These are phyloP conservation scores for Troilus luridus DNA, from an alignment of 2,888 invertebrate genomes.

Conservation along the genomic window DNA sequence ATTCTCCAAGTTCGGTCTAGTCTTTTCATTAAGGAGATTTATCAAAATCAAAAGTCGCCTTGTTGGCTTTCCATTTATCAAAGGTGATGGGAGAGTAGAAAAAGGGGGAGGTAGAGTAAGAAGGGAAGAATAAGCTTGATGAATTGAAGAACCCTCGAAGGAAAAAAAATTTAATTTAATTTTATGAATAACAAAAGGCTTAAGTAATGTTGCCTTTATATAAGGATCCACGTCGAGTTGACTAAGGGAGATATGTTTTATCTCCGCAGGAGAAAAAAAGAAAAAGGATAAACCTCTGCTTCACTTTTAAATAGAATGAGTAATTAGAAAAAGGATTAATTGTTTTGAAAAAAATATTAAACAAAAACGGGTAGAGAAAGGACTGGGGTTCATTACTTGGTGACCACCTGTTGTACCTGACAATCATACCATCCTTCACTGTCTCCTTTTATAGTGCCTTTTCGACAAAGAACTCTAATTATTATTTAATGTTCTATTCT, in stretches of 20 bases:
- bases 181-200: constrained; percentile 24
- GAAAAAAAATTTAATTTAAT: not conserved
- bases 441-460: not conserved
- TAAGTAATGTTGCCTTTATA: constrained; percentile 6
- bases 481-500: not conserved
- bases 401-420: not conserved
- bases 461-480: not conserved
- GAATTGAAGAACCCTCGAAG: not conserved
- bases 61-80: constrained; percentile 14
- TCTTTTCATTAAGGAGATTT: not conserved
- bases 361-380: not conserved
- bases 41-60: constrained; percentile 20
- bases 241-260: not conserved
- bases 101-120: not conserved
- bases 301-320: not conserved
- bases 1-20: not conserved
- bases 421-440: not conserved
- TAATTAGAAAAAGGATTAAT: constrained; percentile 25
- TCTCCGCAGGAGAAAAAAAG: not conserved
- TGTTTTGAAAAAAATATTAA: not conserved
- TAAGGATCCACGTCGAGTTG: not conserved
- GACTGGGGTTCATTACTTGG: not conserved
- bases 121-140: not conserved
- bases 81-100: not conserved
- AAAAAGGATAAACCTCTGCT: not conserved